Evolutionary conservation across 1,140 invertebrate species (phyloP).

Genomic region (Drosophila parabipectinata): DNA sequence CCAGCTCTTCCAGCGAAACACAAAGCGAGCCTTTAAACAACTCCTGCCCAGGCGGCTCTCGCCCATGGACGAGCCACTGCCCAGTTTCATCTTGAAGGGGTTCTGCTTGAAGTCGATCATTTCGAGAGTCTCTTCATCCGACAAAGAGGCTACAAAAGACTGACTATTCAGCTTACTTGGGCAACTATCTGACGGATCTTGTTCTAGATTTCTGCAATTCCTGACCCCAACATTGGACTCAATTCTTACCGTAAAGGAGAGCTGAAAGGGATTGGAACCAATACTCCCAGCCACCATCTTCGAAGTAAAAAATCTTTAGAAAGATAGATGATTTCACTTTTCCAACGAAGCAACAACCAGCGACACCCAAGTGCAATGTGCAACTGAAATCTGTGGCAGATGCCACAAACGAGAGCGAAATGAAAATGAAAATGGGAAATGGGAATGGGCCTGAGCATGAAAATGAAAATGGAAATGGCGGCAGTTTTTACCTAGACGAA

Average conservation of each 20-base stretch:
- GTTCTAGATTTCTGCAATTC: background rate
- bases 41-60: conserved; percentile 73
- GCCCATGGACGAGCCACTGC: conserved; percentile 44
- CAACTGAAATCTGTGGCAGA: conserved; percentile 60
- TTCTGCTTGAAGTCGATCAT: conserved; percentile 83
- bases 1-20: conserved; percentile 83
- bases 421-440: conserved; percentile 33
- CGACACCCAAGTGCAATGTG: conserved; percentile 68
- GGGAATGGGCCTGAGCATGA: conserved; percentile 33
- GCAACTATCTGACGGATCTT: conserved; percentile 8
- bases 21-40: conserved; percentile 73
- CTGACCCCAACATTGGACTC: background rate
- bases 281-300: conserved; percentile 74
- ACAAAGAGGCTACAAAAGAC: conserved; percentile 54
- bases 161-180: background rate
- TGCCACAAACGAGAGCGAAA: conserved; percentile 28
- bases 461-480: conserved; percentile 30
- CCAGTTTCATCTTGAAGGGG: conserved; percentile 79
- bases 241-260: conserved; percentile 76
- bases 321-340: conserved; percentile 68
- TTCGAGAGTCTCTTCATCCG: conserved; percentile 32
- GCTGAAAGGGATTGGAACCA: conserved; percentile 66
- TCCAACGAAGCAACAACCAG: conserved; percentile 38
- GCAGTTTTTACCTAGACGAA: conserved; percentile 66
- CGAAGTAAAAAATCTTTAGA: conserved; percentile 53